These are phyloP conservation scores for Erpobdella octoculata DNA, from an alignment of 2,888 invertebrate genomes.

Conservation along the genomic window DNA sequence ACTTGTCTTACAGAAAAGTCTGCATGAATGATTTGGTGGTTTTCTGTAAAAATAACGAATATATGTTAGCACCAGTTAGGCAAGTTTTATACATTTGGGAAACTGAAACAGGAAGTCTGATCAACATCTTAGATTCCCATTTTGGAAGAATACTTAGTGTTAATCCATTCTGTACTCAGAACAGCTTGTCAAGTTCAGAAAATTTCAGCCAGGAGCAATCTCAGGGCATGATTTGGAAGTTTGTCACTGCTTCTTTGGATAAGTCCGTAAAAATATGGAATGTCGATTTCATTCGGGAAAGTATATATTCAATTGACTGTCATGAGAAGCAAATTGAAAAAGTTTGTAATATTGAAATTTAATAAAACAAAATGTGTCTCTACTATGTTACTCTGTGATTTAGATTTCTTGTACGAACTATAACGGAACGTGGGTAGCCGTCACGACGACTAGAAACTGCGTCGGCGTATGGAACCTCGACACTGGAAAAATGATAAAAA, in stretches of 20 bases:
- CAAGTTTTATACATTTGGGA: slow-evolving; percentile 93
- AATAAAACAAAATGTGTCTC: neutral
- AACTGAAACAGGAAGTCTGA: slow-evolving; percentile 62
- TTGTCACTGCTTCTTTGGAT: slow-evolving; percentile 93
- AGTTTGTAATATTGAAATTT: slow-evolving; percentile 55
- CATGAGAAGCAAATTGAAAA: slow-evolving; percentile 90
- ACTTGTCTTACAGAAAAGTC: slow-evolving; percentile 10
- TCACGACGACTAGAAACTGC: slow-evolving; percentile 81
- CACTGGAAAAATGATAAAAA: slow-evolving; percentile 73
- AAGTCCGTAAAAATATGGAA: slow-evolving; percentile 98
- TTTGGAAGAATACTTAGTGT: slow-evolving; percentile 90
- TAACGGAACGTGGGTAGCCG: slow-evolving; percentile 5
- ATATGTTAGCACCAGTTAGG: slow-evolving; percentile 85
- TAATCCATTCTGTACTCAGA: slow-evolving; percentile 63
- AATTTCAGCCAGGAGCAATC: neutral
- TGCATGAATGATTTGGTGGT: slow-evolving; percentile 69
- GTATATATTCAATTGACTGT: slow-evolving; percentile 72
- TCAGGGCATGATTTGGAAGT: slow-evolving; percentile 51
- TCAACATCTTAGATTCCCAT: slow-evolving; percentile 89
- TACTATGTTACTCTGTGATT: neutral
- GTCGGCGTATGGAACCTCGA: slow-evolving; percentile 89
- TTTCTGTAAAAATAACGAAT: slow-evolving; percentile 79
- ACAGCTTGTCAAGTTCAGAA: neutral
- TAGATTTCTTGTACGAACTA: neutral
- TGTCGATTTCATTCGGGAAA: slow-evolving; percentile 94